phyloP scores from a whole-genome alignment of 2,797 vertebrate species.

The Pempheris klunzingeri region DNA sequence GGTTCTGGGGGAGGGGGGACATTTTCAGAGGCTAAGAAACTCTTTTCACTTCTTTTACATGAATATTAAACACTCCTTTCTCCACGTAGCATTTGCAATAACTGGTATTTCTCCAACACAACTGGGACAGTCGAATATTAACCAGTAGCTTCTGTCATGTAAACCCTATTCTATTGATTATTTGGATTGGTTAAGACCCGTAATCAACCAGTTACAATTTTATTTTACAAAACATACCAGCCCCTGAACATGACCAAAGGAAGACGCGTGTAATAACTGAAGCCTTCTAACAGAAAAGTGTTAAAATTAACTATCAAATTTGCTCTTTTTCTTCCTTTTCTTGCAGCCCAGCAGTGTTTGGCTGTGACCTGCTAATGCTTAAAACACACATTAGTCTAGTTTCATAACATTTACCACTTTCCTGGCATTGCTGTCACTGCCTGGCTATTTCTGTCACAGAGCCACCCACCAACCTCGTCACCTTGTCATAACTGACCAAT shows the following conservation, averaged over 20 bases:
- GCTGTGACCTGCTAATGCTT: background rate
- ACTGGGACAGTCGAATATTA: background rate
- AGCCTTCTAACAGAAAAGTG: background rate
- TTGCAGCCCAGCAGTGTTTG: no score
- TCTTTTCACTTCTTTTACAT: background rate
- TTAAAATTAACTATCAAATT: no score
- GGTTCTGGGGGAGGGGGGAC: background rate
- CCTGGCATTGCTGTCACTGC: conserved; percentile 36
- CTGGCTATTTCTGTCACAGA: conserved; percentile 42
- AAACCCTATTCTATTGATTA: background rate
- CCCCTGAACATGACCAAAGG: no score
- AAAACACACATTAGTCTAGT: background rate
- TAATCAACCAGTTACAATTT: no score
- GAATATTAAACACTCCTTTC: background rate
- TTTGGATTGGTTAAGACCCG: no score
- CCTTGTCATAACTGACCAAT: conserved; percentile 11
- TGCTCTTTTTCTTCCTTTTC: no score
- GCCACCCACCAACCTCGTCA: background rate
- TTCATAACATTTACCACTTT: conserved; percentile 36
- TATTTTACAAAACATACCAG: conserved; percentile 24
- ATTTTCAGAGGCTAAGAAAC: background rate
- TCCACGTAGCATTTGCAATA: background rate
- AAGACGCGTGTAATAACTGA: background rate
- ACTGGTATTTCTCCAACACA: no score
- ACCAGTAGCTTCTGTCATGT: background rate